These are phyloP conservation scores for Phymastichus coffea DNA, from an alignment of 1,140 invertebrate genomes.

Conservation along the genomic window DNA sequence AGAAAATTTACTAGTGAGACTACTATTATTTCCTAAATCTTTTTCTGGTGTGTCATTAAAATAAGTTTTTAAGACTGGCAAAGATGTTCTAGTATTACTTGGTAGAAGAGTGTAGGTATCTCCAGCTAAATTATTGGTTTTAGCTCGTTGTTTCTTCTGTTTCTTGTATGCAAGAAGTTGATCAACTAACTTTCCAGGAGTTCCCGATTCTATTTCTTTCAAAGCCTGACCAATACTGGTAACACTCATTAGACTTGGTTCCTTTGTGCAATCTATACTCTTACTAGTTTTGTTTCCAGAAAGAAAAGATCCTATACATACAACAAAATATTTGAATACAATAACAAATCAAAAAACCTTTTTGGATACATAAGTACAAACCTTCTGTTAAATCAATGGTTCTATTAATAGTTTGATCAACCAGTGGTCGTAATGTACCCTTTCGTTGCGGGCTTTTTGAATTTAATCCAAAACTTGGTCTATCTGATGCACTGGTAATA, in stretches of 20 bases:
- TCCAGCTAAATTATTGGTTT: neutral
- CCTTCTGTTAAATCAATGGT: conserved; percentile 37
- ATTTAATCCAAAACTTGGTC: conserved; percentile 41
- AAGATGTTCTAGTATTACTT: conserved; percentile 33
- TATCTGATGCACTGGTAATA: conserved; percentile 16
- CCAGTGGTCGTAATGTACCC: conserved; percentile 31
- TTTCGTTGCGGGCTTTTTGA: conserved; percentile 39
- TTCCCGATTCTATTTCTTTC: conserved; percentile 35
- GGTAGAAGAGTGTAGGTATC: conserved; percentile 34
- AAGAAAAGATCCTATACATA: conserved; percentile 4
- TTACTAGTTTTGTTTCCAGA: conserved; percentile 10
- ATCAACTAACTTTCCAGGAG: conserved; percentile 39
- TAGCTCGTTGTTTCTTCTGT: conserved; percentile 33
- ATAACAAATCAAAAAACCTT: neutral
- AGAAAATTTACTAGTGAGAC: conserved; percentile 36
- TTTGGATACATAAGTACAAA: too few relatives aligned
- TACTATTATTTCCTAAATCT: conserved; percentile 19
- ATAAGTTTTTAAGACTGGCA: conserved; percentile 24
- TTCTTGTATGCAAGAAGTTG: conserved; percentile 46
- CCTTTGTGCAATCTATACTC: conserved; percentile 29
- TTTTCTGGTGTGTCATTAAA: conserved; percentile 27
- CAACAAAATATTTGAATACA: conserved; percentile 1
- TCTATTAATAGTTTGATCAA: conserved; percentile 36
- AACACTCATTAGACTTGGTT: conserved; percentile 45
- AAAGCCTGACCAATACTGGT: conserved; percentile 47